Evolutionary conservation across 2,888 invertebrate species (phyloP).

Genomic region (Cosmia pyralina): DNA sequence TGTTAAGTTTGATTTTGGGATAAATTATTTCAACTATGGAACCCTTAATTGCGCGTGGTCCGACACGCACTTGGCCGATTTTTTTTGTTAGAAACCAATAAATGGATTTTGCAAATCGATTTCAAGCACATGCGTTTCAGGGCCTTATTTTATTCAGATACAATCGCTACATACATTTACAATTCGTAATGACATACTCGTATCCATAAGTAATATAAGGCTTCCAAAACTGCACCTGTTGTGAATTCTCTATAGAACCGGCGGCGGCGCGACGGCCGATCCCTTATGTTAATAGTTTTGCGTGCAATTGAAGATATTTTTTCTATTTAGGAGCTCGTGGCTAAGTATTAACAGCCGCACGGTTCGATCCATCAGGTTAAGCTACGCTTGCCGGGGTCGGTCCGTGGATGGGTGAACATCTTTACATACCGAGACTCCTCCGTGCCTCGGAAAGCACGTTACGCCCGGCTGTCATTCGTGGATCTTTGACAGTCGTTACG

Average conservation of each 20-base stretch:
- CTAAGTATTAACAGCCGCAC: no score
- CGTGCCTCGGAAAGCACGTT: no score
- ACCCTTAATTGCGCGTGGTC: no score
- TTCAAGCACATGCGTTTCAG: conserved; percentile 12
- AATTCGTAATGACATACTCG: neutral
- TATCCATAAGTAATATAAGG: conserved; percentile 6
- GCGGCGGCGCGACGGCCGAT: neutral
- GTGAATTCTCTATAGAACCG: conserved; percentile 12
- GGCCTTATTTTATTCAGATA: conserved; percentile 8
- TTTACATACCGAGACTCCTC: no score
- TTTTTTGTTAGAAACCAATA: neutral
- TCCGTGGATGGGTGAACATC: no score
- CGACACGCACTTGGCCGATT: no score
- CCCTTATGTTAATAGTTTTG: conserved; percentile 8
- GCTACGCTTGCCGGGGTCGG: no score
- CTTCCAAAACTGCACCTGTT: conserved; percentile 31
- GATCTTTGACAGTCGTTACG: no score
- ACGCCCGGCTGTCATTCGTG: no score
- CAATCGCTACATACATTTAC: conserved; percentile 11
- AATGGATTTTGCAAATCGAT: conserved; percentile 8
- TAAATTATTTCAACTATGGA: no score
- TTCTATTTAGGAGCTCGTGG: neutral
- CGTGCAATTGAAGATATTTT: conserved; percentile 10
- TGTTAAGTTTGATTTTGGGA: no score
- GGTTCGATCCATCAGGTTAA: no score